A percentile compares a stretch with the other conserved stretches of the same genome.
Conservation (phyloP, 2,888 invertebrate species). For the Acanthopleura granulata region DNA sequence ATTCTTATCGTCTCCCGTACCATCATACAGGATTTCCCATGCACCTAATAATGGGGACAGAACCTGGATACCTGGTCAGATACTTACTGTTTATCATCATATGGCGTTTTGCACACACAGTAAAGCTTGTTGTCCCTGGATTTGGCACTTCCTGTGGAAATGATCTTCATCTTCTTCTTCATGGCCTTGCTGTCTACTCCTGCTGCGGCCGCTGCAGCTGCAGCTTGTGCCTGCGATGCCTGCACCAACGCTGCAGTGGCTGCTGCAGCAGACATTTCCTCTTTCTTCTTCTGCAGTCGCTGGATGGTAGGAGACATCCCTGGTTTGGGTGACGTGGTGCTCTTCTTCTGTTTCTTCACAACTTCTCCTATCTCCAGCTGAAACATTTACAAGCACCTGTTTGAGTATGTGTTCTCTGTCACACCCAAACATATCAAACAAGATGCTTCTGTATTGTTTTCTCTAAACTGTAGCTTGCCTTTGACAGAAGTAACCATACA, state of each 20-base stretch:
- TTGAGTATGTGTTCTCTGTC: too few species aligned
- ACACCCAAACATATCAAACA: too few species aligned
- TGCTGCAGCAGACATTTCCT: not conserved
- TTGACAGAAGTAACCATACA: too few species aligned
- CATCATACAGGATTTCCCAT: too few species aligned
- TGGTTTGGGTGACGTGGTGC: not conserved
- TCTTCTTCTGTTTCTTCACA: constrained; percentile 42
- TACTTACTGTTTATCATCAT: constrained; percentile 96
- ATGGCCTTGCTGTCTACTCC: constrained; percentile 32
- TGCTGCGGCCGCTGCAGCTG: constrained; percentile 23
- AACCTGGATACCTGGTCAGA: too few species aligned
- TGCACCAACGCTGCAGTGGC: not conserved
- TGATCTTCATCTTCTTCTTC: constrained; percentile 62
- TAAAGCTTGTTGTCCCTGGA: constrained; percentile 73
- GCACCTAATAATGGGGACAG: too few species aligned
- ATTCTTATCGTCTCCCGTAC: too few species aligned
- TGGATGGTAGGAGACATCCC: not conserved
- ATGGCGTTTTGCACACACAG: constrained; percentile 93
- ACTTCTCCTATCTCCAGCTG: constrained; percentile 53
- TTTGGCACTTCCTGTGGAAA: constrained; percentile 52
- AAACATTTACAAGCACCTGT: not conserved
- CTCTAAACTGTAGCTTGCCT: too few species aligned
- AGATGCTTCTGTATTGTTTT: too few species aligned
- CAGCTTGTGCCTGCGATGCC: constrained; percentile 23
- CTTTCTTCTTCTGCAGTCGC: not conserved